Conservation (phyloP, 1,140 invertebrate species). For the Popillia japonica region DNA sequence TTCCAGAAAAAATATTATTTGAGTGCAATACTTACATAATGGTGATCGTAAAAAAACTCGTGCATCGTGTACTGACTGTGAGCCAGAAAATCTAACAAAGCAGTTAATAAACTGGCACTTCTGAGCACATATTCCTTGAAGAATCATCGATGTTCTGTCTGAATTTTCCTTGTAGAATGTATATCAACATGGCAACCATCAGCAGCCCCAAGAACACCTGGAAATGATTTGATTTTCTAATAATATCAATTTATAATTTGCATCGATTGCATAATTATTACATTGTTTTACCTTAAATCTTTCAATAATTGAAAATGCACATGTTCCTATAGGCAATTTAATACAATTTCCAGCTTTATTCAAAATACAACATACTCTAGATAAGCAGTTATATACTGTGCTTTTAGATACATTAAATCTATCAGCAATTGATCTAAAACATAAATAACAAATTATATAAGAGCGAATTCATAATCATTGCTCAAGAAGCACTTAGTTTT, state of each 20-base stretch:
- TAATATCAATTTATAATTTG: background rate
- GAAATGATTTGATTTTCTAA: constrained; percentile 1
- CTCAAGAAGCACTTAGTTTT: no score
- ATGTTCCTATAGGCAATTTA: no score
- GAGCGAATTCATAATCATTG: no score
- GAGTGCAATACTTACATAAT: background rate
- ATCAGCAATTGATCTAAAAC: no score
- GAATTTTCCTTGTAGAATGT: background rate
- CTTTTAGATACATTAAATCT: no score
- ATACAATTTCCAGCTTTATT: no score
- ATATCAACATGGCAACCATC: background rate
- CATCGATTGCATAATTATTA: background rate
- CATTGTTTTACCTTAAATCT: background rate
- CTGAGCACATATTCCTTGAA: no score
- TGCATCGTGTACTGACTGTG: background rate
- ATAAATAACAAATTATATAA: no score
- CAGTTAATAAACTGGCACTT: no score
- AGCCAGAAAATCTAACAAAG: background rate
- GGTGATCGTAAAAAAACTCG: background rate
- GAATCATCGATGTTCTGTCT: background rate
- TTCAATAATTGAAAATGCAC: background rate
- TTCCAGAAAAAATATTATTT: background rate
- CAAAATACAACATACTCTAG: no score
- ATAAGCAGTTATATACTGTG: no score
- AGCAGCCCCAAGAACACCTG: background rate